Conservation (phyloP, 2,888 invertebrate species). For the Himalopsyche anomala region DNA sequence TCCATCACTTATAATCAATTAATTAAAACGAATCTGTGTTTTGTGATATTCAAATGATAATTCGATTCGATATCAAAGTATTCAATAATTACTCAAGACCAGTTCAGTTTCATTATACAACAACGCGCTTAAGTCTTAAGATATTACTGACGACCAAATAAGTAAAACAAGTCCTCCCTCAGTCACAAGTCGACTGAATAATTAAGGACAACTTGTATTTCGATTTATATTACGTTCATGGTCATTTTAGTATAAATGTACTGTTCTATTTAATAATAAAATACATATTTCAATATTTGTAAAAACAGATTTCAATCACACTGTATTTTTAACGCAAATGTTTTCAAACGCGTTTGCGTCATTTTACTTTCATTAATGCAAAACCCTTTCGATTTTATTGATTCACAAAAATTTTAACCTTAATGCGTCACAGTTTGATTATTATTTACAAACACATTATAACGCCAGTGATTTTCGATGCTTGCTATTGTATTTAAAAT, state of each 20-base stretch:
- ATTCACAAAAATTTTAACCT: constrained; percentile 22
- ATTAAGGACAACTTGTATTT: background rate
- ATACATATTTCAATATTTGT: background rate
- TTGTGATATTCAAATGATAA: too few relatives aligned
- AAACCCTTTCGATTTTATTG: constrained; percentile 43
- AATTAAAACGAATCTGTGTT: too few relatives aligned
- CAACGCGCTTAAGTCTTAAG: background rate
- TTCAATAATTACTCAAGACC: background rate
- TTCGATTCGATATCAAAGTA: background rate
- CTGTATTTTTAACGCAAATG: constrained; percentile 38
- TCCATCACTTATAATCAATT: too few relatives aligned
- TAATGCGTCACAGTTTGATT: background rate
- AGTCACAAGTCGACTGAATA: background rate
- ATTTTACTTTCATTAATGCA: constrained; percentile 42
- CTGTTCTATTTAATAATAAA: background rate
- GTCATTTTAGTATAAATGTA: too few relatives aligned
- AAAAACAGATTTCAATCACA: background rate
- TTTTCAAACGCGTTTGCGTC: constrained; percentile 36
- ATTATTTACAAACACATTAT: background rate
- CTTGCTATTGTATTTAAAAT: constrained; percentile 13
- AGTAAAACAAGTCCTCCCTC: constrained; percentile 29
- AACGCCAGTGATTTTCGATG: background rate
- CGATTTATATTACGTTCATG: background rate
- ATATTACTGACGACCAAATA: background rate
- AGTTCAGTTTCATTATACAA: background rate